Percentiles rank a stretch among this genome's conserved stretches.
These are phyloP conservation scores for Chalcis sispes DNA, from an alignment of 2,888 invertebrate genomes.

Conservation along the genomic window DNA sequence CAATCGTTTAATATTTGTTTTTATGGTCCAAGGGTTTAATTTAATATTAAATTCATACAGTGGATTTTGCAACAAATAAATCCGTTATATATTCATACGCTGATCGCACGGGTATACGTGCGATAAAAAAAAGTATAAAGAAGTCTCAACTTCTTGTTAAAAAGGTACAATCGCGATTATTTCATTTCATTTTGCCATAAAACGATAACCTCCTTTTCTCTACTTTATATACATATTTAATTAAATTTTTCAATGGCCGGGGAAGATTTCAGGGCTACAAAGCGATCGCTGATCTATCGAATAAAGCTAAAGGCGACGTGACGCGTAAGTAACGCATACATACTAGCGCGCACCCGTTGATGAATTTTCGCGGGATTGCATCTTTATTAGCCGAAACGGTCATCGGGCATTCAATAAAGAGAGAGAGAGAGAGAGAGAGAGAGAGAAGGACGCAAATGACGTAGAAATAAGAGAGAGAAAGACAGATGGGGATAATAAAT, in stretches of 20 bases:
- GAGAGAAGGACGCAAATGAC: not conserved
- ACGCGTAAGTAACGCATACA: conserved; percentile 10
- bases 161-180: conserved; percentile 1
- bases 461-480: conserved; percentile 19
- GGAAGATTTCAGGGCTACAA: not conserved
- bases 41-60: no score
- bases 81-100: no score
- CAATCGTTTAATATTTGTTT: no score
- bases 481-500: conserved; percentile 9
- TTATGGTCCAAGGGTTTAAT: no score
- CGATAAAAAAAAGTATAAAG: not conserved
- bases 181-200: not conserved
- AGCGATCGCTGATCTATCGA: conserved; percentile 17
- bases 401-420: conserved; percentile 13
- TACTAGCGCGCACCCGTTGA: conserved; percentile 17
- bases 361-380: conserved; percentile 15
- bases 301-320: conserved; percentile 28
- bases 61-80: no score
- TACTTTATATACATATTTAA: not conserved
- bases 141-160: conserved; percentile 16
- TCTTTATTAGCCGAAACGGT: conserved; percentile 43
- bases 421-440: conserved; percentile 5
- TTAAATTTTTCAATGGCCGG: conserved; percentile 25
- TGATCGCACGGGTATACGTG: not conserved
- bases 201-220: conserved; percentile 14